Base-by-base conservation (phyloP, 2,113 vertebrate species). In the Mustelus asterias region DNA sequence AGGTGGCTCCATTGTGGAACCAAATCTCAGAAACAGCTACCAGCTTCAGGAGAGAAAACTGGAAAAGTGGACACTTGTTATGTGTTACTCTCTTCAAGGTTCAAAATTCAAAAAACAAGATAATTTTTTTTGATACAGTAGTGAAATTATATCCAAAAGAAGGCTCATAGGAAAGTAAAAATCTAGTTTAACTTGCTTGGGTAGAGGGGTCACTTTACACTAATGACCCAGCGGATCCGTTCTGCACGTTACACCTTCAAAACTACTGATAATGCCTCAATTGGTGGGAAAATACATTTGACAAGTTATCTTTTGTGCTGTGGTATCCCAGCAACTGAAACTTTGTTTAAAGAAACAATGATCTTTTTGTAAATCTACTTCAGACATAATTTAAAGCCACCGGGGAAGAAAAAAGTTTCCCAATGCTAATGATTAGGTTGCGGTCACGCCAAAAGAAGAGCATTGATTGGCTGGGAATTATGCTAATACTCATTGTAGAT, bases 271-370 rank as follows among this genome's bases (percentile, higher is more conserved):
- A 90, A 90, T 90, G 37, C 22, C 29, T 94, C 63, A 69, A 14
- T 94, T 69, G 92, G 63, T 69, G 65, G 93, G 93, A 94, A 94
- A 41, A 67, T 41, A 63, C 92, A 69, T 70, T 76, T 94, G 65
- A 94, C n/a, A 70, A 44, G 65, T 70, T 94, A 94, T 26, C 65
- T 69, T 44, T 70, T 94, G 93, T 69, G 24, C 13, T 26, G 41
- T 72, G 44, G 67, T 72, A 29, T 48, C 41, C 69, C 69, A 95
- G 37, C 67, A 95, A 76, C 24, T 72, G 94, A 72, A 48, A 95
- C 13, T 72, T 26, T 48, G 69, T 60, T 72, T 48, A 16, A 76
- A 18, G 37, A 72, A 72, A 95, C 88, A 90, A 54, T 70, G 69
- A 11, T 29, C 22, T 72, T 76, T 72, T 72, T 95, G 65, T 69